phyloP scores from a whole-genome alignment of 1,140 invertebrate species.

The Ips typographus region DNA sequence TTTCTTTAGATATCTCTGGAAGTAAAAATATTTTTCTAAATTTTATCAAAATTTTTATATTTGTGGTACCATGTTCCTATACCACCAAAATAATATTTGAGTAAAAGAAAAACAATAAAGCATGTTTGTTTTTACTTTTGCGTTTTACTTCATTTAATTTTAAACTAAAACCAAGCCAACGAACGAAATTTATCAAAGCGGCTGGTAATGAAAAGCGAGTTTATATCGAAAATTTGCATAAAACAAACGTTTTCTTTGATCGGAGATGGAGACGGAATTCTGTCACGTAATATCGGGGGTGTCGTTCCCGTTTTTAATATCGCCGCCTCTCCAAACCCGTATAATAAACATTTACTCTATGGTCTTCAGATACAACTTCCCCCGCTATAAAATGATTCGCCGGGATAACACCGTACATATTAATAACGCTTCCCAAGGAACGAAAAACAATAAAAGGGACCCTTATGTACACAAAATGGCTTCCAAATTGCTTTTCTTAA shows the following conservation, averaged over 20 bases:
- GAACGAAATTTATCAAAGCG: background rate
- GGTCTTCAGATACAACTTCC: constrained; percentile 27
- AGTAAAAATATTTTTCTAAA: no score
- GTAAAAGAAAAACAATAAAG: no score
- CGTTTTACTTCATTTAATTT: no score
- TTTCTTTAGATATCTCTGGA: no score
- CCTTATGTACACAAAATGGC: constrained; percentile 30
- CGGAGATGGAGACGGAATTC: constrained; percentile 32
- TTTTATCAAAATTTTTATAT: no score
- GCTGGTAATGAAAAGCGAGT: constrained; percentile 1
- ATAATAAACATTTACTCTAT: constrained; percentile 36
- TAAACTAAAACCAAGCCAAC: background rate
- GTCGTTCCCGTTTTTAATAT: constrained; percentile 36
- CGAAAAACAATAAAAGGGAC: constrained; percentile 32
- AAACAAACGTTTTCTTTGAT: constrained; percentile 37
- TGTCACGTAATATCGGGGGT: constrained; percentile 33
- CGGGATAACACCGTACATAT: constrained; percentile 35
- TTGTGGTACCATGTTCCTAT: no score
- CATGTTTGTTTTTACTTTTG: no score
- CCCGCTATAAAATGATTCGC: constrained; percentile 34
- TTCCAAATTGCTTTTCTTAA: constrained; percentile 28
- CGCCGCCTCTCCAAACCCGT: constrained; percentile 15
- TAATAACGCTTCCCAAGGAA: constrained; percentile 32
- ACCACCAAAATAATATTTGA: no score
- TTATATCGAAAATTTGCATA: constrained; percentile 20